Base-by-base conservation (phyloP, 2,888 invertebrate species). In the Caenorhabditis panamensis region DNA sequence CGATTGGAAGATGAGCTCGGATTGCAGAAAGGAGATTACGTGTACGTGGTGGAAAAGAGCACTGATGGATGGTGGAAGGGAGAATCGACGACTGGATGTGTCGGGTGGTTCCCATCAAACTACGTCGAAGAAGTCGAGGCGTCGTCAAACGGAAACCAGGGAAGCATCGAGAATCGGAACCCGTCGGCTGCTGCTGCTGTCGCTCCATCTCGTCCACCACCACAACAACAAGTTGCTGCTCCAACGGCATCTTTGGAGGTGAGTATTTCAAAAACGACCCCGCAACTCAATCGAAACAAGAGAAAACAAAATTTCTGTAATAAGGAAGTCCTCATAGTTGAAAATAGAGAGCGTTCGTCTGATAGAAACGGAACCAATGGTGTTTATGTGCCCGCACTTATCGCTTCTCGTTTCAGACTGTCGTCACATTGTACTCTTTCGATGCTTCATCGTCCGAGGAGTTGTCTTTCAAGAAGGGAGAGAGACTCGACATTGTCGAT, bases 31-130 rank as follows among this genome's bases (percentile, higher is more conserved):
- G 97, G 97, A 87, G 96, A 96, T 72, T 93, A 95, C 88, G 96
- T 99, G 87, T 94, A 95, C 82, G 98, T 99, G 86, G 93, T 98
- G 85, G 98, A 99, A 92, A 98, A 98, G 93, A 97, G 96, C 89
- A 96, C 96, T 88, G 99, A 99, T 92, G 97, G 96, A 81, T 99
- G 99, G 99, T 99, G 99, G 99, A 94, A 97, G 90, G 99, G 98
- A 63, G 90, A 92, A 83, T 86, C 49, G 1, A 41, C 54, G 6
- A 84, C 86, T 64, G 90, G 93, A 69, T 92, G 93, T 62, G 93
- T 94, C 26, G 95, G 95, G 22, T 96, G 99, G 99, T 99, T 98
- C 92, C 99, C 99, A 11, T 97, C 97, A 64, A 99, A 99, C 93
- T 99, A 99, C 92, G 97, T 97, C 82, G 88, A 88, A 28, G 91